Evolutionary conservation across 2,888 invertebrate species (phyloP).

Genomic region (Drosophila parthenogenetica): DNA sequence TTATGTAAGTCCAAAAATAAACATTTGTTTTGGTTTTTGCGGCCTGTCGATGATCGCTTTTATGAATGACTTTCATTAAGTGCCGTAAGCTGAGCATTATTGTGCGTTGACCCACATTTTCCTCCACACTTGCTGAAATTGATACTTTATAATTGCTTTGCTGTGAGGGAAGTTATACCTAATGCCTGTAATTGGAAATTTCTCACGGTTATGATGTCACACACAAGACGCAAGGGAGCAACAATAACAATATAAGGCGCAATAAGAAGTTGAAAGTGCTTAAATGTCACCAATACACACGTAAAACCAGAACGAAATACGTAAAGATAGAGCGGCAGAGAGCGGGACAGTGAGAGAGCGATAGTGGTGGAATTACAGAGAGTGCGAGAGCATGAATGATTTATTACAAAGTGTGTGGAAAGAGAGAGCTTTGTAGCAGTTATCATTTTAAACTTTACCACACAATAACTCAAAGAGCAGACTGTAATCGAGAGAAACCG

Average conservation of each 20-base stretch:
- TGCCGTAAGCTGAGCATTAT: constrained; percentile 60
- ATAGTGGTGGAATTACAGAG: constrained; percentile 2
- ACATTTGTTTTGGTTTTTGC: constrained; percentile 62
- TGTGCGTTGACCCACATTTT: constrained; percentile 67
- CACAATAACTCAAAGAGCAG: constrained; percentile 20
- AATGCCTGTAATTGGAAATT: constrained; percentile 60
- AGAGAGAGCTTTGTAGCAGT: constrained; percentile 38
- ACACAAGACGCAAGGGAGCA: constrained; percentile 42
- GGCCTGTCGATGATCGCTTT: constrained; percentile 46
- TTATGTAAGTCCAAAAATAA: constrained; percentile 66
- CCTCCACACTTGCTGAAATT: constrained; percentile 13
- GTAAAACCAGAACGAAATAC: constrained; percentile 2
- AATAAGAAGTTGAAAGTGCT: constrained; percentile 51
- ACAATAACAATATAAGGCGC: constrained; percentile 42
- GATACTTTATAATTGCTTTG: constrained; percentile 43
- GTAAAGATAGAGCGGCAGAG: constrained; percentile 5
- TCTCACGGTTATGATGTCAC: constrained; percentile 77
- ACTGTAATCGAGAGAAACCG: neutral
- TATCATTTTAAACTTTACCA: constrained; percentile 42
- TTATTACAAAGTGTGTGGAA: constrained; percentile 26
- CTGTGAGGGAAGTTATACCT: constrained; percentile 6
- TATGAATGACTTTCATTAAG: constrained; percentile 73
- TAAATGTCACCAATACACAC: constrained; percentile 45
- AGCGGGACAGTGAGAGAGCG: constrained; percentile 5
- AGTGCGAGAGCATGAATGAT: constrained; percentile 29